Evolutionary conservation across 2,888 invertebrate genomes (phyloP).

Genomic region (Meta bourneti): DNA sequence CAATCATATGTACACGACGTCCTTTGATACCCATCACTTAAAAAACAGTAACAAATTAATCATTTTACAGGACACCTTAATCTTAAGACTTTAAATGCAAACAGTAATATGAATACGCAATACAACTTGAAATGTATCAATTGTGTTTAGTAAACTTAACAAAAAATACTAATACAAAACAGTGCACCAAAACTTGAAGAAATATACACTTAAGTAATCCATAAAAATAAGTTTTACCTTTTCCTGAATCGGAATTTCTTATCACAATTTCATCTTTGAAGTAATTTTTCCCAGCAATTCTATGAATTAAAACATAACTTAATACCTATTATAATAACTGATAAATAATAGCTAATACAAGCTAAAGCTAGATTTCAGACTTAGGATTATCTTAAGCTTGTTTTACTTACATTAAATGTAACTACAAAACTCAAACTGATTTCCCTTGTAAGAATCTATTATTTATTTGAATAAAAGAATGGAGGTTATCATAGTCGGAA

Average conservation of each 20-base stretch:
- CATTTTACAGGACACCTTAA: slow-evolving; percentile 14
- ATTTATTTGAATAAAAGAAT: too few relatives aligned
- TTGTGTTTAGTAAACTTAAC: neutral
- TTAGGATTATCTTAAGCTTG: neutral
- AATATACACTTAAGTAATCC: too few relatives aligned
- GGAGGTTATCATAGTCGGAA: too few relatives aligned
- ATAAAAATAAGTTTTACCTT: slow-evolving; percentile 85
- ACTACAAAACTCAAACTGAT: neutral
- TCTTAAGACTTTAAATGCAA: neutral
- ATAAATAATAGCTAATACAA: neutral
- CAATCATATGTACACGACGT: slow-evolving; percentile 98
- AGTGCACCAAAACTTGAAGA: too few relatives aligned
- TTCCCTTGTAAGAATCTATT: neutral
- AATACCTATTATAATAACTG: neutral
- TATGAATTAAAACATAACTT: slow-evolving; percentile 45
- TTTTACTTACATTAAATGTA: neutral
- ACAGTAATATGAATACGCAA: neutral
- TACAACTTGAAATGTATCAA: neutral
- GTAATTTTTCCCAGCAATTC: slow-evolving; percentile 93
- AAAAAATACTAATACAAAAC: neutral
- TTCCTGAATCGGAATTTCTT: slow-evolving; percentile 96
- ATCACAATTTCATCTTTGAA: slow-evolving; percentile 97
- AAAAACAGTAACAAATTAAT: slow-evolving; percentile 60
- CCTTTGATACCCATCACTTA: slow-evolving; percentile 99
- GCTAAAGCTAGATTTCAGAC: neutral